Evolutionary conservation across 2,113 vertebrate genomes (phyloP), one percentile per base, ranked within the genome.

Genomic region (Indicator maculatus): DNA sequence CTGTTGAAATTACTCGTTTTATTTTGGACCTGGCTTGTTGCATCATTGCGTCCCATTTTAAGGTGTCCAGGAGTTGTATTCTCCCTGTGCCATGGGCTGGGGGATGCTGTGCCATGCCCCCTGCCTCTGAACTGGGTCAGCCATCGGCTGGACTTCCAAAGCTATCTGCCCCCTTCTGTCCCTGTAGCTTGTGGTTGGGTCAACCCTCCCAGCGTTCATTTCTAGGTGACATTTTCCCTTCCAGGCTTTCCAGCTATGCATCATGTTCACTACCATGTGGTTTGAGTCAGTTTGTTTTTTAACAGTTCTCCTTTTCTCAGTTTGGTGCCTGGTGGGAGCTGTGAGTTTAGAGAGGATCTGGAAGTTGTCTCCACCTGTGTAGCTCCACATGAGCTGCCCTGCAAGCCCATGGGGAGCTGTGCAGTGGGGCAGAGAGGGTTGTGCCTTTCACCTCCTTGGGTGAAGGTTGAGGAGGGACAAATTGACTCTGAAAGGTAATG

Each of bases 31-130:
- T 1, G 12, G 9, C 39, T 66, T 16, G 12, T 5, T 3, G 16
- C 41, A 28, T 53, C 26, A 0, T 2, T 1, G 4, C 4, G 1
- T 8, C 61, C 28, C 24, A 0, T 2, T 1, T 21, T 5, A 2
- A 9, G 4, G 1, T 1, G 39, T 7, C 28, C 39, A 2, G 45
- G 44, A 30, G 41, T 2, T 1, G 4, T 21, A 0, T 11, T 5
- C 12, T 8, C n/a, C 28, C 58, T 5, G 2, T 2, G 4, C 8
- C 1, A 1, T 9, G 75, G 47, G 47, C 45, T 19, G 55, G 65
- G 67, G 56, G 56, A 11, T 45, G 53, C 39, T 2, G 2, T 8
- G 67, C 53, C 1, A 1, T 23, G 19, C 60, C 33, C 50, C 2
- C 8, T 56, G 3, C 41, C 30, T 23, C 38, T 1, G 8, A 12